Evolutionary conservation across 2,113 vertebrate species (phyloP), one percentile per base, ranked within the genome.

Genomic region (Cephalopterus ornatus): DNA sequence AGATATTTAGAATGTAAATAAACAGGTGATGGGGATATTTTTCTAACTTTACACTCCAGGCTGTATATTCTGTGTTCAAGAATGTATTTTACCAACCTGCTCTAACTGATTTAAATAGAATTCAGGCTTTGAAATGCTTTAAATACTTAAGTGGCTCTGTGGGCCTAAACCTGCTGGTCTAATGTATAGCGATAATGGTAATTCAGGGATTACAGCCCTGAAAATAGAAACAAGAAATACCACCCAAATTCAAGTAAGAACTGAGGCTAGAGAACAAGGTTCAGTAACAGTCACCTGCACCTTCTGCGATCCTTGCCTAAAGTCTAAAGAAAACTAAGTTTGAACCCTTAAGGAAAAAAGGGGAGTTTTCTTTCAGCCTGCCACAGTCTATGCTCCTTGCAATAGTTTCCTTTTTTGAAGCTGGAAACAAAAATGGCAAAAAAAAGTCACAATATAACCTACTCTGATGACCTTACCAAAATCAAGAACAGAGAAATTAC

Each of bases 121-220:
- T 76, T 88, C 53, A 79, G 37, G n/a, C n/a, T 93, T 80, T 83
- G 53, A 58, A 95, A 88, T 85, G 20, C 41, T 88, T 93, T 85
- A 92, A 92, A 76, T 46, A 32, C 42, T 61, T 76, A 73, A 73
- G 28, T 53, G 21, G 21, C 44, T 84, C 50, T 59, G 12, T 10
- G 2, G 28, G 50, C 26, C 42, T 62, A 74, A 91, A 71, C 49
- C 23, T 52, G 70, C 46, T 20, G 14, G 20, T 70, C 18, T 94
- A 66, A 58, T 42, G 44, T 46, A 39, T 11, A 70, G n/a, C 42
- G 55, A 74, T 74, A 95, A 16, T 50, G 39, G 52, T 59, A 94
- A 86, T 66, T 92, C 24, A 52, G 35, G 30, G 47, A 67, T 74
- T 77, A 78, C 9, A 85, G 50, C 24, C 56, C 17, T 74, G 24